Conservation (phyloP, 2,888 invertebrate genomes). For the Lycia hirtaria region DNA sequence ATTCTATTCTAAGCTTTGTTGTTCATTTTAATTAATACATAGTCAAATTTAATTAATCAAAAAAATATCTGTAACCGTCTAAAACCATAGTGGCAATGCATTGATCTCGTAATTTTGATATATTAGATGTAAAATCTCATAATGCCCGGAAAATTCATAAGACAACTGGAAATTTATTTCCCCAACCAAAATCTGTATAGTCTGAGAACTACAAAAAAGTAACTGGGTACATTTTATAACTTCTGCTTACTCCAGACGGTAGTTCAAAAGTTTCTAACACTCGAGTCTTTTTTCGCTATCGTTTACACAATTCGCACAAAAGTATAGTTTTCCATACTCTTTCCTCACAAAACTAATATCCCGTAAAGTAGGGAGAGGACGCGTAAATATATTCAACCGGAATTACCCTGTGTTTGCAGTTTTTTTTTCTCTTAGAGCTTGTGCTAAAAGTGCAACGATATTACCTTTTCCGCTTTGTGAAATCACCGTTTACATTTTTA, state of each 20-base stretch:
- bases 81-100: too few relatives aligned
- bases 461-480: slow-evolving; percentile 10
- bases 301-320: slow-evolving; percentile 2
- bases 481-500: not conserved
- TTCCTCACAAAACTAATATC: slow-evolving; percentile 25
- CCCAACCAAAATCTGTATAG: too few relatives aligned
- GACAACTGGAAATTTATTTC: too few relatives aligned
- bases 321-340: slow-evolving; percentile 9
- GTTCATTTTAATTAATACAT: too few relatives aligned
- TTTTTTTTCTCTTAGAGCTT: slow-evolving; percentile 15
- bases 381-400: slow-evolving; percentile 24
- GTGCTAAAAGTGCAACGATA: slow-evolving; percentile 13
- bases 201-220: not conserved
- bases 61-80: too few relatives aligned
- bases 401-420: slow-evolving; percentile 23
- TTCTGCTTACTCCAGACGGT: not conserved
- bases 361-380: slow-evolving; percentile 11
- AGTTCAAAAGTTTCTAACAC: not conserved
- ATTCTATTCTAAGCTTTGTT: too few relatives aligned
- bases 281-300: not conserved
- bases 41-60: too few relatives aligned
- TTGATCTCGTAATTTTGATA: too few relatives aligned
- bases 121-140: too few relatives aligned
- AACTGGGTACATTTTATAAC: too few relatives aligned
- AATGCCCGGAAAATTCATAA: too few relatives aligned